Evolutionary conservation across 35 echinoderm and acorn worm genomes (phyloP).

Genomic region (Heliocidaris tuberculata): DNA sequence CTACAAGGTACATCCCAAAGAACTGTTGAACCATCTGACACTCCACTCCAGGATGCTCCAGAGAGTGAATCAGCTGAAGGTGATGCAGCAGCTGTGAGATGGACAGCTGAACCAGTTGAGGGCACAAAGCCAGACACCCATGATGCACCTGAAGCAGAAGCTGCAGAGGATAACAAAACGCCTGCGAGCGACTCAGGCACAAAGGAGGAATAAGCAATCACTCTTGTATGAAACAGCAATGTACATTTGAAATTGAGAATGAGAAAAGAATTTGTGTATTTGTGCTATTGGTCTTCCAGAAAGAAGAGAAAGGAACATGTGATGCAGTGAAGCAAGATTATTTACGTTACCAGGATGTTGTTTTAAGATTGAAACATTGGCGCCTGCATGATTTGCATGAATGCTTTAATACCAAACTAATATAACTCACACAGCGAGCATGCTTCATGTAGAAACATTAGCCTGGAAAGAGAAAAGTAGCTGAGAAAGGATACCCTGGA

Average conservation of each 20-base stretch:
- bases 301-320: not conserved
- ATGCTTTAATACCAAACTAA: not conserved
- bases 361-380: not conserved
- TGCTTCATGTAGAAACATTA: not conserved
- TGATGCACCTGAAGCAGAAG: conserved; percentile 41
- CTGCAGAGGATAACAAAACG: not conserved
- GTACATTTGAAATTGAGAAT: not conserved
- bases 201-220: conserved; percentile 36
- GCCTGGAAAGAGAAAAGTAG: not conserved
- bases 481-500: not conserved
- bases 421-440: not conserved
- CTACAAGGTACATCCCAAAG: not conserved
- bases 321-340: not conserved
- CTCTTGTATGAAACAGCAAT: not conserved
- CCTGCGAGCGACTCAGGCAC: not conserved
- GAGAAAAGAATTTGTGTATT: not conserved
- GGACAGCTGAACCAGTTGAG: not conserved
- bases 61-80: conserved; percentile 27
- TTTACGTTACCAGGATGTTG: not conserved
- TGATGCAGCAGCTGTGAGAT: not conserved
- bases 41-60: not conserved
- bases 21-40: not conserved
- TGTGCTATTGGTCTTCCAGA: not conserved
- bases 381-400: not conserved
- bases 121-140: not conserved